phyloP scores from a whole-genome alignment of 2,113 vertebrate genomes.

The Heteronetta atricapilla region DNA sequence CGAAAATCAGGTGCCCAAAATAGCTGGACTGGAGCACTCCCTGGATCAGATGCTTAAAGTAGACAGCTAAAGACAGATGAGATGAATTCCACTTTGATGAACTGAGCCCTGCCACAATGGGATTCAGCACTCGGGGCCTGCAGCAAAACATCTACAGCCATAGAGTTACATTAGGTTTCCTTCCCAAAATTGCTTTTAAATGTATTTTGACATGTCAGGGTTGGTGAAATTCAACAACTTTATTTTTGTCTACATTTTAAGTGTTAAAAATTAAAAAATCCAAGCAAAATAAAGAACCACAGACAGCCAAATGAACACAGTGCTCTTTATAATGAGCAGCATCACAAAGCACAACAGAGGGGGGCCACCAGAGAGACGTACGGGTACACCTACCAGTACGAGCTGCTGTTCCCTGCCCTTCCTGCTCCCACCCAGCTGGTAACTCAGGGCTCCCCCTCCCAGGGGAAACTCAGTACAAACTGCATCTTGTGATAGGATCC shows the following conservation, averaged over 20 bases:
- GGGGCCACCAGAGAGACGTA: not conserved
- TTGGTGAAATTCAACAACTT: not conserved
- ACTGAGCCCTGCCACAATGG: not conserved
- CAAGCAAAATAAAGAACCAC: not conserved
- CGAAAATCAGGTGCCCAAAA: not conserved
- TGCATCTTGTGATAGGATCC: not conserved
- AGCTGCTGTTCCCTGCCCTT: not conserved
- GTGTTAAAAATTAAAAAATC: not conserved
- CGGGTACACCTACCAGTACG: not conserved
- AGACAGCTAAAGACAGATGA: not conserved
- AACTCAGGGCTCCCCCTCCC: fast-evolving
- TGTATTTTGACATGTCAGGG: not conserved
- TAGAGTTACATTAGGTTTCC: not conserved
- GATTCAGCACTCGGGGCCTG: not conserved
- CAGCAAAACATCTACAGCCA: not conserved
- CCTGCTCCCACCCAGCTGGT: not conserved
- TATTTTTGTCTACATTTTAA: not conserved
- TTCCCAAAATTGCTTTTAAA: not conserved
- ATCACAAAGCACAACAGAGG: not conserved
- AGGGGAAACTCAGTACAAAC: not conserved
- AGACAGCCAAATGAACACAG: not conserved
- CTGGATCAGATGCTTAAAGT: not conserved
- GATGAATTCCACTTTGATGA: not conserved
- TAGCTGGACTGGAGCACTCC: not conserved
- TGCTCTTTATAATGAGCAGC: fast-evolving